Conservation (phyloP, 2,113 vertebrate genomes). For the Vulpes vulpes region DNA sequence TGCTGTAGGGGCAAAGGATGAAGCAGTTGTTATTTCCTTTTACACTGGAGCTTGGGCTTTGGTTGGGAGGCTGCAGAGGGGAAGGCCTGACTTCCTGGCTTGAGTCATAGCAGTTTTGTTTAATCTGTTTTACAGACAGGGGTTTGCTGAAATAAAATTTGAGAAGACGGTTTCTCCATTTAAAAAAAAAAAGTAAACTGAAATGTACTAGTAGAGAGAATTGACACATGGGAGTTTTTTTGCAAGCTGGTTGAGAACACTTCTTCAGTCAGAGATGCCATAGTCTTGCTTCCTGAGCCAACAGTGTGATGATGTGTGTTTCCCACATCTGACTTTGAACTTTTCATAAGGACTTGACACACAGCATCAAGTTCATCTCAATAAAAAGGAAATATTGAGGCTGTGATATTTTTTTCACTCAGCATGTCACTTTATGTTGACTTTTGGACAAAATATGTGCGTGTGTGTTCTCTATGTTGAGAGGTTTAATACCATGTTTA, state of each 20-base stretch:
- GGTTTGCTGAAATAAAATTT: background rate
- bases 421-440: background rate
- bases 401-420: background rate
- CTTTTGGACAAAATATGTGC: background rate
- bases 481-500: constrained; percentile 62
- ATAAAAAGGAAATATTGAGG: background rate
- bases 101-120: background rate
- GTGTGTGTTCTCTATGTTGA: background rate
- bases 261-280: background rate
- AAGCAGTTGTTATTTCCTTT: background rate
- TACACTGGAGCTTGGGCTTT: background rate
- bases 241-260: background rate
- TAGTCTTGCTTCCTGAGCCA: background rate
- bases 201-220: background rate
- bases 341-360: background rate
- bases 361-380: background rate
- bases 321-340: background rate
- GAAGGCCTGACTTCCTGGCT: background rate
- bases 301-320: background rate
- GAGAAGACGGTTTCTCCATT: background rate
- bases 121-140: background rate
- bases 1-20: background rate
- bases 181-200: background rate
- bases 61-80: background rate
- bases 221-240: background rate